Base-by-base conservation (phyloP, 2,113 vertebrate genomes). In the Toxostoma redivivum region DNA sequence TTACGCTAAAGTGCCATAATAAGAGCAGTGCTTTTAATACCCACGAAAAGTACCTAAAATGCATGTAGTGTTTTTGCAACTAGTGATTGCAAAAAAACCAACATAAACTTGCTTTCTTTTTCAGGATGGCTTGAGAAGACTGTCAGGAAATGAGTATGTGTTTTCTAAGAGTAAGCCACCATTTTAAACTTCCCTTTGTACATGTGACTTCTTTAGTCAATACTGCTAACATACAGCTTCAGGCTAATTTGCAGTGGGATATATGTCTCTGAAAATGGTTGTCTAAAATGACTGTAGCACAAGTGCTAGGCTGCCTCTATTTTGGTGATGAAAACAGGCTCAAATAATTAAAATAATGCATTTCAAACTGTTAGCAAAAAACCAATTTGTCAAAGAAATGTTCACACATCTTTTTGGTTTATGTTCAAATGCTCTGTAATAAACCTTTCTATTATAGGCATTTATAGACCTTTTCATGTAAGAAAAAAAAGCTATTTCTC, bases 131-230 rank as follows among this genome's bases (percentile, higher is more conserved):
- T 97, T 99, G 93, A 98, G 99, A 96, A 98, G 98, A 97, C 93
- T 99, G 67, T 99, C 99, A 72, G 99, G 98, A 97, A 99, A 99
- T 27, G 99, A 99, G 92, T 99, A 98, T 53, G 98, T 99, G 81
- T 99, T 99, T 97, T 99, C 98, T 67, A 99, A 99, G 98, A 99
- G 99, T 99, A 98, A 98, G 98, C 98, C 84, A 58, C 13, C 20
- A 10, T 54, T 79, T 88, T 15, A 78, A 88, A 82, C 28, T 80
- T 81, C 31, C 28, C 17, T 91, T 92, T 90, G 51, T 60, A 44
- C 1, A 0, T 35, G 23, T 50, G 42, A 67, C 33, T 64, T 79
- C n/a, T 60, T 64, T 57, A 58, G 25, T 70, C 9, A 3, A 40
- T 58, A 33, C 45, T 38, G 35, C 31, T 58, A 66, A 27, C n/a